A percentile compares a stretch with the other conserved stretches of the same genome.
Evolutionary conservation across 30 jellyfish, hydroid and myxozoan species (phyloP).

Genomic region (Aurelia coerulea): DNA sequence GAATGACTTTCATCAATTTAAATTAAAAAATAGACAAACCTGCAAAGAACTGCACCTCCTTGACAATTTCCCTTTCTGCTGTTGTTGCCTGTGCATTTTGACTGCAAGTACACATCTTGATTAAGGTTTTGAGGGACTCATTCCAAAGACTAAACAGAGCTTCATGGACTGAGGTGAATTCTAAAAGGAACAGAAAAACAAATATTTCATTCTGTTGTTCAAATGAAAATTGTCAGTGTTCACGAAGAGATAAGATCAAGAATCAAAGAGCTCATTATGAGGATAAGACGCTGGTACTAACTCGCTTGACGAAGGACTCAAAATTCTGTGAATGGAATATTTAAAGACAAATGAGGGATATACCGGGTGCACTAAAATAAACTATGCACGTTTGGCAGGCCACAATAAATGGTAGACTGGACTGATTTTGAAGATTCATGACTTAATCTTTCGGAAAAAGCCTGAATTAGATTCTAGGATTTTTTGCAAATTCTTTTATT

Average conservation of each 20-base stretch:
- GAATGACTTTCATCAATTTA: too few species aligned
- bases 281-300: too few species aligned
- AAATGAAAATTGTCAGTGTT: neutral
- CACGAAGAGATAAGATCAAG: neutral
- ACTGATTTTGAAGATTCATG: too few species aligned
- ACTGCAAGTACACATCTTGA: slow-evolving; percentile 13
- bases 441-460: too few species aligned
- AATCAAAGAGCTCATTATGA: neutral
- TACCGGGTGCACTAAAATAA: too few species aligned
- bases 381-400: too few species aligned
- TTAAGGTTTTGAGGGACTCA: slow-evolving; percentile 29
- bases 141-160: slow-evolving; percentile 17
- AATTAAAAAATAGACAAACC: neutral
- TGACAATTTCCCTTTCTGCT: slow-evolving; percentile 7
- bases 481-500: too few species aligned
- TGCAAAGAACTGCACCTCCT: neutral
- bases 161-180: neutral
- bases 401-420: too few species aligned
- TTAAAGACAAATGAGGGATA: too few species aligned
- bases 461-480: too few species aligned
- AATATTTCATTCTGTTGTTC: neutral
- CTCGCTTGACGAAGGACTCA: too few species aligned
- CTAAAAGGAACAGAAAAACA: neutral
- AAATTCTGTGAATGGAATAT: too few species aligned
- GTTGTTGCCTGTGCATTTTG: neutral